A percentile compares a stretch with the other conserved stretches of the same genome.
These are phyloP conservation scores for Puffinus mauretanicus DNA, from an alignment of 2,113 vertebrate species.

Conservation along the genomic window DNA sequence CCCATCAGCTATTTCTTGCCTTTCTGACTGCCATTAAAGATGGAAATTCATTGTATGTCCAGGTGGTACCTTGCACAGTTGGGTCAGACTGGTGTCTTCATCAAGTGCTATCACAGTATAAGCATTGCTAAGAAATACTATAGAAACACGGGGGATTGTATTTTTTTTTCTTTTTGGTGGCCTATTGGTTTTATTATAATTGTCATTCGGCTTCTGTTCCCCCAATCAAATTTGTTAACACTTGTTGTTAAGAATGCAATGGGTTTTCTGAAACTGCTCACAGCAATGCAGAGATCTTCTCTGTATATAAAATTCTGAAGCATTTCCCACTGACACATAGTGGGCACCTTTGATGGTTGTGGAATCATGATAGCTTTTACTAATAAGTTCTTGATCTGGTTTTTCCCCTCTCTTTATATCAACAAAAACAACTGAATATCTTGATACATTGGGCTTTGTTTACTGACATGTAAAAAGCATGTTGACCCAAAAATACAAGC, in stretches of 20 bases:
- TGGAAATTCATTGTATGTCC: not conserved
- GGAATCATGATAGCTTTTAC: not conserved
- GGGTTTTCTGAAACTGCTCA: not conserved
- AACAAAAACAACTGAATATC: not conserved
- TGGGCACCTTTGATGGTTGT: not conserved
- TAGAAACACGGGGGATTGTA: not conserved
- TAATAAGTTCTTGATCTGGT: not conserved
- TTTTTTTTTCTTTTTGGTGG: not conserved
- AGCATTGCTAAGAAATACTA: not conserved
- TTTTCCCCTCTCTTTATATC: accelerated
- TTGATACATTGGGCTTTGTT: not conserved
- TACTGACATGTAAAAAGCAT: not conserved
- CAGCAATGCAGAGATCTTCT: not conserved
- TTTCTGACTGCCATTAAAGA: not conserved
- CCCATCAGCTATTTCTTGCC: not conserved
- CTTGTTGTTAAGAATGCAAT: not conserved
- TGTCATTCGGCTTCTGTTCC: not conserved
- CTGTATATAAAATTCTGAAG: not conserved
- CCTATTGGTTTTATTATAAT: not conserved
- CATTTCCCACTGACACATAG: not conserved
- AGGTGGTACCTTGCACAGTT: not conserved
- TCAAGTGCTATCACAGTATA: not conserved
- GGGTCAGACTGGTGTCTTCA: not conserved
- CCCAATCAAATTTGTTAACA: not conserved
- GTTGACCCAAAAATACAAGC: not conserved